Conservation (phyloP, 1,140 invertebrate species). For the Maconellicoccus hirsutus region DNA sequence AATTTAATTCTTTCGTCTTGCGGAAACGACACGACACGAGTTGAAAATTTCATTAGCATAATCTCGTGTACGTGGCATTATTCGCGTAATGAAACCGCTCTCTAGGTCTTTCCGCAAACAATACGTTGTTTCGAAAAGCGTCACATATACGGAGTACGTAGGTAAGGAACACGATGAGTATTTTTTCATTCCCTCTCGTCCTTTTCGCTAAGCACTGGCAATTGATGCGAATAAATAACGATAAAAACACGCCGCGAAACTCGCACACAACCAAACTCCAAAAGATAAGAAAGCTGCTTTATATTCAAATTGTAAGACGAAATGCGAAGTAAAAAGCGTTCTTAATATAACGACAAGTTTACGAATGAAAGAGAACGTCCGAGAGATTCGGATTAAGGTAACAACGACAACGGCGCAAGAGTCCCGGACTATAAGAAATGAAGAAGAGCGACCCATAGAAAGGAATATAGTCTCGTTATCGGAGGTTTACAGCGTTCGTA, state of each 20-base stretch:
- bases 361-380: slow-evolving; percentile 19
- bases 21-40: too few relatives aligned
- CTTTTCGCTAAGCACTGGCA: not conserved
- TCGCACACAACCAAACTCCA: not conserved
- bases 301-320: slow-evolving; percentile 21
- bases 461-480: slow-evolving; percentile 19
- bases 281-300: slow-evolving; percentile 18
- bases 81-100: too few relatives aligned
- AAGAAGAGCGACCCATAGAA: slow-evolving; percentile 18
- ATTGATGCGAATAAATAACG: slow-evolving; percentile 11
- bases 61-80: too few relatives aligned
- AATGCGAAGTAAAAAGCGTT: slow-evolving; percentile 21
- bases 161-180: too few relatives aligned
- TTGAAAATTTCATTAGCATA: too few relatives aligned
- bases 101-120: too few relatives aligned
- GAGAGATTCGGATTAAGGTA: slow-evolving; percentile 18
- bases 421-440: slow-evolving; percentile 17
- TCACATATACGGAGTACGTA: too few relatives aligned
- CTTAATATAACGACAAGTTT: slow-evolving; percentile 20
- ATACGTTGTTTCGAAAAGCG: too few relatives aligned
- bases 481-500: slow-evolving; percentile 14
- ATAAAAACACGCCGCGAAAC: not conserved
- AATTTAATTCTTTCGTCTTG: too few relatives aligned
- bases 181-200: not conserved
- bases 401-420: not conserved